Evolutionary conservation across 2,113 vertebrate genomes (phyloP).

Genomic region (Entomyzon cyanotis): DNA sequence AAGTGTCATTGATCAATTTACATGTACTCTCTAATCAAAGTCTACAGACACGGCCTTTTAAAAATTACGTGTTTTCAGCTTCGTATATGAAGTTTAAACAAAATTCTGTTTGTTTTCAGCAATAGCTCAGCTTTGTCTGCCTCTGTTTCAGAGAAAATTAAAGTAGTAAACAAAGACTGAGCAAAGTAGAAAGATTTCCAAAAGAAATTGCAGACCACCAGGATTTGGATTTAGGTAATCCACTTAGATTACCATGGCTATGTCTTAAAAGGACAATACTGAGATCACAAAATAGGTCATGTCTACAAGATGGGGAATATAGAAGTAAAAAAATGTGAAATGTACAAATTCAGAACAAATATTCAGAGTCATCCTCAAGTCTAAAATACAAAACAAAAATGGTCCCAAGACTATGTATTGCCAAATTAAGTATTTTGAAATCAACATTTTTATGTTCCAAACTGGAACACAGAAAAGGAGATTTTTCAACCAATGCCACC

Average conservation of each 20-base stretch:
- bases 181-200: constrained; percentile 64
- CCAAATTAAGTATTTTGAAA: background rate
- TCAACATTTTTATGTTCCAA: background rate
- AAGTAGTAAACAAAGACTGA: constrained; percentile 66
- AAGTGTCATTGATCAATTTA: background rate
- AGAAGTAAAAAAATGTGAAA: constrained; percentile 27
- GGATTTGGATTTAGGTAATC: constrained; percentile 83
- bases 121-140: constrained; percentile 15
- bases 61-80: background rate
- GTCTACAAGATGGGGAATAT: constrained; percentile 33
- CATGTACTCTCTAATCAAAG: background rate
- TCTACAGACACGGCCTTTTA: background rate
- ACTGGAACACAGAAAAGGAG: background rate
- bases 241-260: constrained; percentile 78
- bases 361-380: background rate
- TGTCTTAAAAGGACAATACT: constrained; percentile 76
- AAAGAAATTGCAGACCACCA: constrained; percentile 76
- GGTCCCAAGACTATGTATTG: background rate
- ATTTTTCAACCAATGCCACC: background rate
- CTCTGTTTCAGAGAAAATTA: constrained; percentile 34
- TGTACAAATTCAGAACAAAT: background rate
- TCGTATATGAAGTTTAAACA: background rate
- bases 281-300: constrained; percentile 77
- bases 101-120: background rate
- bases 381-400: background rate